Evolutionary conservation across 2,113 vertebrate species (phyloP).

Genomic region (Fukomys damarensis): DNA sequence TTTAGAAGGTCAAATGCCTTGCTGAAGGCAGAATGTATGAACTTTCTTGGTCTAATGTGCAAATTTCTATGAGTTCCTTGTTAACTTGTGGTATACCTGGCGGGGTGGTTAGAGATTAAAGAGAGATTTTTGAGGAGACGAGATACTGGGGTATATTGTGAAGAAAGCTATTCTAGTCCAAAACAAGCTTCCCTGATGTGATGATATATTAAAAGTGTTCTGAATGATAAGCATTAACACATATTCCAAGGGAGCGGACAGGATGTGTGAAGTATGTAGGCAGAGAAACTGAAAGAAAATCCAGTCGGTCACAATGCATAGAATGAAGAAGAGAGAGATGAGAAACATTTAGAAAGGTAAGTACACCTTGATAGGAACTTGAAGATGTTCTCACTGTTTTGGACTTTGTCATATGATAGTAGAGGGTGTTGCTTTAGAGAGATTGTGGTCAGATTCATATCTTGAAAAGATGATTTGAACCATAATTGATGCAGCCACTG

Average conservation of each 20-base stretch:
- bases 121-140: background rate
- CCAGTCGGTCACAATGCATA: background rate
- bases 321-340: background rate
- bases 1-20: constrained; percentile 44
- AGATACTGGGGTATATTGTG: background rate
- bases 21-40: background rate
- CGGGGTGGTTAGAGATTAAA: background rate
- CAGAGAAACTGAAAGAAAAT: constrained; percentile 18
- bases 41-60: background rate
- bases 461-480: background rate
- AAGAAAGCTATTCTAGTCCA: background rate
- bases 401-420: background rate
- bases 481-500: background rate
- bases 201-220: background rate
- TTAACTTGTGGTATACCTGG: background rate
- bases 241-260: background rate
- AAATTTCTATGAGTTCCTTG: background rate
- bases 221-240: background rate
- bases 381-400: background rate
- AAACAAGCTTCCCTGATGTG: background rate
- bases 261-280: background rate
- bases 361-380: background rate
- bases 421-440: background rate
- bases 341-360: background rate
- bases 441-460: constrained; percentile 3